phyloP scores from a whole-genome alignment of 2,113 vertebrate genomes.

The Chitala chitala region DNA sequence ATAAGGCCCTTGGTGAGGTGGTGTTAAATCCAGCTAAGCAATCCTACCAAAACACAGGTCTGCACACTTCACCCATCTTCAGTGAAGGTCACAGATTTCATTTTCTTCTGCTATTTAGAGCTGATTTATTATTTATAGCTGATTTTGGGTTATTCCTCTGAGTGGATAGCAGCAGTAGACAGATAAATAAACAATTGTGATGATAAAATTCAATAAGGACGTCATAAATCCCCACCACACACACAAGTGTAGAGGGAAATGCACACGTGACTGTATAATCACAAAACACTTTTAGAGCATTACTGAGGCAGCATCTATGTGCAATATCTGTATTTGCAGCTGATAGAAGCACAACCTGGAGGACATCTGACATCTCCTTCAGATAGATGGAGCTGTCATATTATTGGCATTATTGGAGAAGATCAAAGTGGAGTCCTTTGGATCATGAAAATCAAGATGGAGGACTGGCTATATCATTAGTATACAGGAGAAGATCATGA shows the following conservation, averaged over 20 bases:
- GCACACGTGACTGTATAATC: constrained; percentile 11
- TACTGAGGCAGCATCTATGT: constrained; percentile 1
- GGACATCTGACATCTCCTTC: not conserved
- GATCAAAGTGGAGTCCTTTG: not conserved
- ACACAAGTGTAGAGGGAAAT: not conserved
- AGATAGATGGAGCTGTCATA: not conserved
- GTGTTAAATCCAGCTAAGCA: not conserved
- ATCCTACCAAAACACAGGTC: not conserved
- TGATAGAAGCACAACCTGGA: not conserved
- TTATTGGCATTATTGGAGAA: constrained; percentile 7
- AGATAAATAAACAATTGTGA: constrained; percentile 2
- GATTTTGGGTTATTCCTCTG: constrained; percentile 9
- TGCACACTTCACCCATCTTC: not conserved
- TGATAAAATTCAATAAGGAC: constrained; percentile 10
- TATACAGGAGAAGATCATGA: not conserved
- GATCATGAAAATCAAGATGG: too few relatives aligned
- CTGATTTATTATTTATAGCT: constrained; percentile 14
- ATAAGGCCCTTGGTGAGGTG: too few relatives aligned
- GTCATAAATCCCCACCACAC: not conserved
- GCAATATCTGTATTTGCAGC: not conserved
- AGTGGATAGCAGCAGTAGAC: not conserved
- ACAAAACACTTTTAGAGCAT: constrained; percentile 1
- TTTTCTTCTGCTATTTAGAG: constrained; percentile 4
- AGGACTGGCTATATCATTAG: not conserved
- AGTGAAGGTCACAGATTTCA: constrained; percentile 13